phyloP scores from a whole-genome alignment of 2,888 invertebrate genomes.

The Idaea straminata region DNA sequence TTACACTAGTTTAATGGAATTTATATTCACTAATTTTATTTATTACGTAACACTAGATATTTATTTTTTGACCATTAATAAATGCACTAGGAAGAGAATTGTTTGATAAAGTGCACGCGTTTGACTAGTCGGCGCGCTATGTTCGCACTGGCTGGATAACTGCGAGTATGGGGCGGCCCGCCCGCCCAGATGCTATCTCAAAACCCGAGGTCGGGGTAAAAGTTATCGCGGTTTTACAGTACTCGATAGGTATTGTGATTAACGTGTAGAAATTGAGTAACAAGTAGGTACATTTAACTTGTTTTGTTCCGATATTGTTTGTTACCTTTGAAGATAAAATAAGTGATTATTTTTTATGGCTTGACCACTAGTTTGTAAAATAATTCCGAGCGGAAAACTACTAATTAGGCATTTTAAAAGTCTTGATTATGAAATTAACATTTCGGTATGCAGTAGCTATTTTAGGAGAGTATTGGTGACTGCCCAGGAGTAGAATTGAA shows the following conservation, averaged over 20 bases:
- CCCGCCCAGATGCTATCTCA: conserved; percentile 70
- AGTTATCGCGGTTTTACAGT: not conserved
- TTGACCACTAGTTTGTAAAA: conserved; percentile 10
- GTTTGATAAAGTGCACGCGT: not conserved
- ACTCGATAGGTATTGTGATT: not conserved
- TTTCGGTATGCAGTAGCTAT: too few relatives aligned
- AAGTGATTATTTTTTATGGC: not conserved
- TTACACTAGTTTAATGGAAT: not conserved
- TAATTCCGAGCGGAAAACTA: not conserved
- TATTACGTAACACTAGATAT: not conserved
- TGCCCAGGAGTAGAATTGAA: too few relatives aligned
- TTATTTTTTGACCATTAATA: too few relatives aligned
- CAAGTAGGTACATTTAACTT: not conserved
- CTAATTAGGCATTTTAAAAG: not conserved
- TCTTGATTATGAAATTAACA: not conserved
- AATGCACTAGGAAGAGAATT: too few relatives aligned
- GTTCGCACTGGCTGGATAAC: not conserved
- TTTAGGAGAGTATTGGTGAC: too few relatives aligned
- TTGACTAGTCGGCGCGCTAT: not conserved
- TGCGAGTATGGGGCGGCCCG: conserved; percentile 46
- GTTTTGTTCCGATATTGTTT: not conserved
- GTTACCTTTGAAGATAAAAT: not conserved
- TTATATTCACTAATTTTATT: not conserved
- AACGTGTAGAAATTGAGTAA: not conserved
- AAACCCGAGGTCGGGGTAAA: conserved; percentile 8